phyloP scores from a whole-genome alignment of 1,140 invertebrate genomes.

The Melanaphis sacchari region DNA sequence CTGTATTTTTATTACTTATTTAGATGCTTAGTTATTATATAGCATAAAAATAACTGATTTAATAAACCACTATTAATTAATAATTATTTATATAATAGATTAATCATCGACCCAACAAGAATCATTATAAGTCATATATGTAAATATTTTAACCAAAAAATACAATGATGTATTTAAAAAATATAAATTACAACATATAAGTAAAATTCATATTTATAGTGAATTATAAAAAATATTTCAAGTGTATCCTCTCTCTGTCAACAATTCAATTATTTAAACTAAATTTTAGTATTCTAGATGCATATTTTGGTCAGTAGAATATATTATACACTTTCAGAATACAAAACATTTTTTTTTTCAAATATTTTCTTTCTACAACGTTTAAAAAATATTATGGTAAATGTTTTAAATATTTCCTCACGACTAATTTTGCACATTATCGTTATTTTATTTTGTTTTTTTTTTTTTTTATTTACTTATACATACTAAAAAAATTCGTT shows the following conservation, averaged over 20 bases:
- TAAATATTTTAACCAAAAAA: neutral
- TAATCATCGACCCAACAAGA: neutral
- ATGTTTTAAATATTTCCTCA: constrained; percentile 4
- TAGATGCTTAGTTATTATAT: neutral
- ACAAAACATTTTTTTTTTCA: neutral
- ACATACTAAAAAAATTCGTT: neutral
- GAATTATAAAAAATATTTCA: neutral
- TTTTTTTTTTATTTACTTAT: neutral
- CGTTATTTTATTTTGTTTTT: neutral
- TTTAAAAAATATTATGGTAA: constrained; percentile 15
- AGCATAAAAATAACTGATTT: neutral
- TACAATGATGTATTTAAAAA: too few species aligned
- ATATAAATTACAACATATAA: too few species aligned
- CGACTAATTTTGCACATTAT: neutral
- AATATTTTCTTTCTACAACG: neutral
- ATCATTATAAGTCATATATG: neutral
- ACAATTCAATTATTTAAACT: constrained; percentile 2
- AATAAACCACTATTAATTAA: neutral
- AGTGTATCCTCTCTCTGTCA: neutral
- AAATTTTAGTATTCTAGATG: neutral
- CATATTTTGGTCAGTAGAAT: constrained; percentile 23
- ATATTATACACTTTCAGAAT: constrained; percentile 13
- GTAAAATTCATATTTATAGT: neutral
- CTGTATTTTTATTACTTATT: neutral
- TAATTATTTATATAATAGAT: neutral